Evolutionary conservation across 2,797 vertebrate species (phyloP), one percentile per base, ranked within the genome.

Genomic region (Pitangus sulphuratus): DNA sequence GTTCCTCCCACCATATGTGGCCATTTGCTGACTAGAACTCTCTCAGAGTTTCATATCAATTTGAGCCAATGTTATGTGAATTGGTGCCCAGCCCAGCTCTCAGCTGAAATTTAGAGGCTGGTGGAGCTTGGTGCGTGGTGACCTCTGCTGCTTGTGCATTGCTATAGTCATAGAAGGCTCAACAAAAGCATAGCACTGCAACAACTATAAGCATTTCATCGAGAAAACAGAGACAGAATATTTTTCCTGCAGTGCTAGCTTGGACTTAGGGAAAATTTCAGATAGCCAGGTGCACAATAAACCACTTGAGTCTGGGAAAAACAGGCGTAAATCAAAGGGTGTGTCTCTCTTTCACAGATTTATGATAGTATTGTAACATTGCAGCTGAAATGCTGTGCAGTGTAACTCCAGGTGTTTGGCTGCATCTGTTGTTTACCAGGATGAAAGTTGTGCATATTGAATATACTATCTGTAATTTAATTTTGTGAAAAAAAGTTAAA

Each of bases 131-230:
- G 97, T 92, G 86, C 33, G 15, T 54, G 72, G 87, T 85, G 97
- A 95, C 96, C 96, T 97, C 97, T 98, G 85, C 96, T 97, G 97
- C 96, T 58, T 40, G 31, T 87, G 58, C 48, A 56, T n/a, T 45
- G 88, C 81, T 61, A 40, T 14, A 85, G 57, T 12, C 37, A 14
- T 65, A 60, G 16, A 57, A 84, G 19, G 6, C 61, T 89, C 25
- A 42, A 61, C 25, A 70, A 48, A 69, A 50, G 20, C 21, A 65
- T 47, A 68, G 9, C 16, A 37, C 8, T 11, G 10, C 25, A 50
- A 60, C 17, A 50, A 68, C 25, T 74, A 0, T 10, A 22, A 5
- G 21, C 39, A 50, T 81, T 68, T 85, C 53, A 19, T 22, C 15
- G 15, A 31, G 31, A 77, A 86, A 78, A 50, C 14, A 21, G 2